Base-by-base conservation (phyloP, 2,888 invertebrate species). In the Trilocha varians region DNA sequence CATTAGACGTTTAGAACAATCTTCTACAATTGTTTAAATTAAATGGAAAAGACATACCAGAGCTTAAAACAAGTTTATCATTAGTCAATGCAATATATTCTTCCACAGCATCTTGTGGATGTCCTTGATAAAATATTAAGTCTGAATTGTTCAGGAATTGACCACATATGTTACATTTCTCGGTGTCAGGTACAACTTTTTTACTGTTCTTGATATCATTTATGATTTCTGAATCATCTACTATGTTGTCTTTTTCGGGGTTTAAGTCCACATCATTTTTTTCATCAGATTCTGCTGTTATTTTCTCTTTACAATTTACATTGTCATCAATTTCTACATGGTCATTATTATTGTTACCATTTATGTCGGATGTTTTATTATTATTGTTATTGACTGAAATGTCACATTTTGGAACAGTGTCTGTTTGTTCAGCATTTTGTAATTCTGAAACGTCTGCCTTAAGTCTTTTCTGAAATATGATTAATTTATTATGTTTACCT, bases 31-130 rank as follows among this genome's bases (percentile, higher is more conserved):
- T 37, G 35, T 14, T 34, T 18, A 16, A 33, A 17, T 25, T 38
- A 16, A 9, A 16, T 11, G 6, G 32, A 8, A 13, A 13, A 8
- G 5, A 49, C 51, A 88, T 84, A 58, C 92, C 93, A 52, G 90
- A 91, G 56, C 92, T 91, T 44, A 94, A 72, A 13, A 91, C 89
- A 47, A 94, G 74, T 66, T 89, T 91, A 33, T 92, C 91, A 83
- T 93, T 89, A 11, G 91, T 92, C 46, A 94, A 83, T 14, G 92
- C 91, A 47, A 93, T 85, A 65, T 88, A 91, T 72, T 94, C 94
- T 63, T 94, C 93, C 38, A 90, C 88, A 39, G 94, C 90, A 70
- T 91, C 86, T 55, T 91, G 90, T 36, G 93, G 91, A 70, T 93
- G 93, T n/a, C 94, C 94, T 57, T 89, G 88, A 65, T 91, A 94